Base-by-base conservation (phyloP, 2,797 vertebrate genomes). In the Galaxias olidus region DNA sequence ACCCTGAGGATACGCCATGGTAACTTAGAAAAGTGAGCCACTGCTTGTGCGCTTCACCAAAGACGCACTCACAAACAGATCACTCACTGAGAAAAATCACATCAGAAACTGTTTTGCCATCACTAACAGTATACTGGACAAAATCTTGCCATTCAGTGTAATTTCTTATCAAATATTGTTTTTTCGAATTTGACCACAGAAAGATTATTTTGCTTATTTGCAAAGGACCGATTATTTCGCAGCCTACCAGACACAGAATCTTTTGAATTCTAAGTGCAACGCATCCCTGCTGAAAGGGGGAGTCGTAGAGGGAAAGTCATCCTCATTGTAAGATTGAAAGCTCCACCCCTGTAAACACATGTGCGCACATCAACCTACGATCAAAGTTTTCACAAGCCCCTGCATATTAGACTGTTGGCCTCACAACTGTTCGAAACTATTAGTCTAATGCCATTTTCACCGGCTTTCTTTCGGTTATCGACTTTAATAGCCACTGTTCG, bases 1-100 rank as follows among this genome's bases (percentile, higher is more conserved):
- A 75, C 95, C 94, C 91, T 91, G 95, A 89, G 96, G 95, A 89
- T 95, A 96, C 84, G 96, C 92, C 96, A 98, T 98, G 93, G 87
- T 91, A 88, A 80, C 86, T 79, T 83, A 87, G 81, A 68, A 63
- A 74, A 74, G 75, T 66, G 57, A 74, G 65, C 68, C 72, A 72
- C 68, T 61, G 67, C 47, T 61, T 64, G 66, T 66, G 80, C 71
- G 66, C 72, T 68, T 73, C 41, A n/a, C 54, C 46, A 42, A 30
- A 41, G 47, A 41, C 48, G 59, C 14, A 15, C 59, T 15, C 47
- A 50, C 20, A 41, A n/a, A 53, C 14, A 19, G 55, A 9, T 5
- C 72, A 59, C 70, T 74, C 77, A 69, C 66, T 63, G 66, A 74
- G 61, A 44, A 50, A 59, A 63, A 66, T 57, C 59, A 62, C 60